Evolutionary conservation across 2,888 invertebrate species (phyloP).

Genomic region (Liposcelis brunnea): DNA sequence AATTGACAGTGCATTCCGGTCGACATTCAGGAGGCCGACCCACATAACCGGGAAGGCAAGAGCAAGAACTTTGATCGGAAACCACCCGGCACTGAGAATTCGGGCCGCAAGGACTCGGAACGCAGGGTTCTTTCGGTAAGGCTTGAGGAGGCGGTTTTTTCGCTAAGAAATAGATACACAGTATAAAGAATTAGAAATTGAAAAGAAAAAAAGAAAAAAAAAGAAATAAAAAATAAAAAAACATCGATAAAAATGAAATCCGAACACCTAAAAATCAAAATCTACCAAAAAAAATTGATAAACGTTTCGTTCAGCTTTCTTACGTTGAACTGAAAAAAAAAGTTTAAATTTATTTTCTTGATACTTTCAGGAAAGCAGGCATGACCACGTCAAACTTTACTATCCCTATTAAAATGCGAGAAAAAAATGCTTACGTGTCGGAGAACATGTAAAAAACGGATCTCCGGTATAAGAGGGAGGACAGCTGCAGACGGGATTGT

Average conservation of each 20-base stretch:
- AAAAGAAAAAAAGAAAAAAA: neutral
- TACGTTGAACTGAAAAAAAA: too few relatives aligned
- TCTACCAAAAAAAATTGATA: too few relatives aligned
- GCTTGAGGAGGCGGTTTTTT: constrained; percentile 14
- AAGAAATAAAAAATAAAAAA: neutral
- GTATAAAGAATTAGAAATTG: neutral
- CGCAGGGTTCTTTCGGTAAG: constrained; percentile 8
- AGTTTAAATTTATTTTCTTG: too few relatives aligned
- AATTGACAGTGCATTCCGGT: constrained; percentile 55
- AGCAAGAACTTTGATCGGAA: constrained; percentile 47
- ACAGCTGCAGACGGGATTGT: constrained; percentile 30
- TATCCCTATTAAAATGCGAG: too few relatives aligned
- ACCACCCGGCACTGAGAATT: constrained; percentile 42
- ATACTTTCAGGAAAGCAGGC: too few relatives aligned
- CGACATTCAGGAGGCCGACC: constrained; percentile 54
- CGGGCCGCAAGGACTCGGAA: constrained; percentile 34
- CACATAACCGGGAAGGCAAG: constrained; percentile 46
- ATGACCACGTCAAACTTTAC: too few relatives aligned
- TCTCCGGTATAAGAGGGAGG: constrained; percentile 23
- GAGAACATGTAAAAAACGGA: constrained; percentile 20
- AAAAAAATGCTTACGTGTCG: constrained; percentile 17
- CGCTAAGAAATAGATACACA: constrained; percentile 13
- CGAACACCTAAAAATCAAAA: neutral
- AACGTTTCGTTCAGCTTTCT: too few relatives aligned
- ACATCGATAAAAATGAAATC: constrained; percentile 6